Base-by-base conservation (phyloP, 1,140 invertebrate genomes). In the Megathymus violae region DNA sequence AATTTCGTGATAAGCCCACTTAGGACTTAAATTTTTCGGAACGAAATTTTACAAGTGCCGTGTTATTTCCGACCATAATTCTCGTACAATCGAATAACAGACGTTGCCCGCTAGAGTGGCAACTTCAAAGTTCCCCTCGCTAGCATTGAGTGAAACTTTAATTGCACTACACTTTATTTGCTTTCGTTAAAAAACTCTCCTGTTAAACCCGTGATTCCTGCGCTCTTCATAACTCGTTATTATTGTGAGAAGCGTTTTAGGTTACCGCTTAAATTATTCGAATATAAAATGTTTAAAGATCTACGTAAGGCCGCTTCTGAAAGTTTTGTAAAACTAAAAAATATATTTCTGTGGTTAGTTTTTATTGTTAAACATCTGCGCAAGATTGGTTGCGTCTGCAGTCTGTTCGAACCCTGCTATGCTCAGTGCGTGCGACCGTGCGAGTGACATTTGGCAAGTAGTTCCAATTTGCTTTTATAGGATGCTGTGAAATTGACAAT, bases 131-230 rank as follows among this genome's bases (percentile, higher is more conserved):
- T 11, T 51, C 38, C 52, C 52, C 40, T 56, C 40, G 36, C 40
- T 43, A 56, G 14, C 52, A 10, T 44, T 31, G 52, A 56, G 40
- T 31, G 25, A 56, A 56, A 56, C 22, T 56, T 56, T 56, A 56
- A 56, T 56, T 56, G 51, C 51, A 54, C 51, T 54, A 56, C 40
- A 31, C 40, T 56, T 56, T 44, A 56, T 56, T 56, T 43, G 22
- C 51, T 56, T 56, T 56, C 14, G 40, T 25, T 56, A n/a, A 34
- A 56, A 44, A 44, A 5, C 22, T 10, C 52, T 44, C 40, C 40
- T 22, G 16, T 31, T 56, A 56, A 44, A 31, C 7, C 40, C 17
- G 40, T 31, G 19, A 44, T 44, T 25, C 15, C 31, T 40, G 31
- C 14, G 11, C n/a, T 48, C n/a, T 47, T 16, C 22, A 31, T 27